A percentile compares a stretch with the other conserved stretches of the same genome.
phyloP scores from a whole-genome alignment of 2,888 invertebrate species.

The Drosophila setosimentum region DNA sequence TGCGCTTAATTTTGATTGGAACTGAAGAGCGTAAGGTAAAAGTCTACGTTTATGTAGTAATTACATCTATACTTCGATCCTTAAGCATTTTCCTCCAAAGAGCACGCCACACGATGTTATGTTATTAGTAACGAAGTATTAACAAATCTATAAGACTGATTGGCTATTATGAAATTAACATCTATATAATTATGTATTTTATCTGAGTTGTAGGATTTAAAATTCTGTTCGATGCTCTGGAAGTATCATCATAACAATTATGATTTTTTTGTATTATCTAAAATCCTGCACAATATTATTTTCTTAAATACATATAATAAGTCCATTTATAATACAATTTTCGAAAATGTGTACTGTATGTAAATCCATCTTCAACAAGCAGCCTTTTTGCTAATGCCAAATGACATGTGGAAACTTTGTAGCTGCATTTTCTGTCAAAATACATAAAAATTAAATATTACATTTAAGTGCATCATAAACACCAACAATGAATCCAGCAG shows the following conservation, averaged over 20 bases:
- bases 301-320: neutral
- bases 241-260: neutral
- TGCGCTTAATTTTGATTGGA: neutral
- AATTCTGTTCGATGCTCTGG: too few species aligned
- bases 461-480: slow-evolving; percentile 79
- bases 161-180: neutral
- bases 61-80: too few species aligned
- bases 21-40: too few species aligned
- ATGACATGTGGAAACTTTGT: slow-evolving; percentile 23
- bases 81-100: neutral
- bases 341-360: neutral
- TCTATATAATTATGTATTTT: neutral
- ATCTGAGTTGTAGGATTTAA: neutral
- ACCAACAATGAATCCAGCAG: slow-evolving; percentile 60
- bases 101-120: neutral
- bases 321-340: neutral
- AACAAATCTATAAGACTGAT: neutral
- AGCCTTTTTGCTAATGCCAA: slow-evolving; percentile 4
- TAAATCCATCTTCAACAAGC: neutral
- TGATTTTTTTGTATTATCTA: neutral
- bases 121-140: neutral
- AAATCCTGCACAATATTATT: neutral
- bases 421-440: slow-evolving; percentile 43
- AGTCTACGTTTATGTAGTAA: rapidly evolving
- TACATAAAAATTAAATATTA: slow-evolving; percentile 83